phyloP scores from a whole-genome alignment of 2,113 vertebrate genomes.

The Phylloscopus trochiloides region DNA sequence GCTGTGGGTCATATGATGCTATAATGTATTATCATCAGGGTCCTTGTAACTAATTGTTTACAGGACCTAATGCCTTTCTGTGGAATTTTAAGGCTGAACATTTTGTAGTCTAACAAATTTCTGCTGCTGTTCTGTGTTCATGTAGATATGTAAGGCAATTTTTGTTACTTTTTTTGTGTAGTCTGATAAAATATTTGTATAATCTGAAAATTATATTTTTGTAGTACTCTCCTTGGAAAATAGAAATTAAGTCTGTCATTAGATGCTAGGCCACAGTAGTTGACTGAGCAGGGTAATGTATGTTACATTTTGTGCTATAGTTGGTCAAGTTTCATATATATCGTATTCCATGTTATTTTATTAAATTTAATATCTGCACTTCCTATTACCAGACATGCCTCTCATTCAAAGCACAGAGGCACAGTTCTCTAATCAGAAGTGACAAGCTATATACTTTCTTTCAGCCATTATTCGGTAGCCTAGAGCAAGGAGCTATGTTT shows the following conservation, averaged over 20 bases:
- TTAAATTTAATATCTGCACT: conserved; percentile 95
- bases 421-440: conserved; percentile 95
- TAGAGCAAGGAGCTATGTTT: conserved; percentile 89
- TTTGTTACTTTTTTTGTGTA: conserved; percentile 54
- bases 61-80: conserved; percentile 47
- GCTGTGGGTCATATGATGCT: neutral
- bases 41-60: conserved; percentile 66
- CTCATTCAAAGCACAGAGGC: conserved; percentile 93
- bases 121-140: conserved; percentile 27
- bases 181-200: conserved; percentile 77
- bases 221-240: conserved; percentile 71
- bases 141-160: conserved; percentile 45
- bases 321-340: conserved; percentile 86
- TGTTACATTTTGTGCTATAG: conserved; percentile 74
- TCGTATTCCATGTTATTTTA: conserved; percentile 91
- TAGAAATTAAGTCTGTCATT: conserved; percentile 79
- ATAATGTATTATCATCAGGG: neutral
- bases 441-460: conserved; percentile 96
- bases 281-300: conserved; percentile 79
- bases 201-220: conserved; percentile 76
- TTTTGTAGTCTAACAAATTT: conserved; percentile 43
- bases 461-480: conserved; percentile 95
- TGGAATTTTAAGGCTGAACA: conserved; percentile 2
- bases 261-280: conserved; percentile 77
- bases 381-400: conserved; percentile 91